Evolutionary conservation across 2,113 vertebrate species (phyloP).

Genomic region (Micronycteris hirsuta): DNA sequence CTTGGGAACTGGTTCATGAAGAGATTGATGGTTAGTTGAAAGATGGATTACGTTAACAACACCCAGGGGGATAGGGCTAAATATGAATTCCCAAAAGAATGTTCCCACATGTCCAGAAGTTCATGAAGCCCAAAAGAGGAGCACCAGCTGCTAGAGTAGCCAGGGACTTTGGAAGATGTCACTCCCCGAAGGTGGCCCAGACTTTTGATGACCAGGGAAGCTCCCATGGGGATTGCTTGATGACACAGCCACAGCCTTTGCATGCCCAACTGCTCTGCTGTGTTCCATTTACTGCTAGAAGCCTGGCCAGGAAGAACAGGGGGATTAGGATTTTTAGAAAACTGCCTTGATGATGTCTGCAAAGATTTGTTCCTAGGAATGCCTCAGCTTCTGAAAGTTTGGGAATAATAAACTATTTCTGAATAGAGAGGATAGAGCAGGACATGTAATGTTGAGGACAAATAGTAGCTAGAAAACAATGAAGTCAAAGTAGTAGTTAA

Average conservation of each 20-base stretch:
- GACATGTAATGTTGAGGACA: neutral
- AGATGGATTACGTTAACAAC: slow-evolving; percentile 17
- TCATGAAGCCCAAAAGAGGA: neutral
- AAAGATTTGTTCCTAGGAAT: neutral
- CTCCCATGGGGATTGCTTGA: neutral
- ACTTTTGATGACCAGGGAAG: neutral
- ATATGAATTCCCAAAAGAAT: neutral
- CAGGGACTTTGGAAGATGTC: neutral
- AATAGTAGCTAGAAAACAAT: slow-evolving; percentile 12
- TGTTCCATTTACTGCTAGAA: slow-evolving; percentile 3
- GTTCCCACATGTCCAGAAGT: neutral
- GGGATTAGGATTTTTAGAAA: slow-evolving; percentile 14
- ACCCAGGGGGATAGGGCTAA: slow-evolving; percentile 25
- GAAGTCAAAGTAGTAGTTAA: neutral
- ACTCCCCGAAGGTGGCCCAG: neutral
- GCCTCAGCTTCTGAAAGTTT: neutral
- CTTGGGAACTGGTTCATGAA: neutral
- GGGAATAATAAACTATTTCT: neutral
- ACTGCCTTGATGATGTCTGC: neutral
- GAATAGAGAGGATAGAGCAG: slow-evolving; percentile 26
- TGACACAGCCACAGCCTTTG: neutral
- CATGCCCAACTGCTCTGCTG: neutral
- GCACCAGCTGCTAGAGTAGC: neutral
- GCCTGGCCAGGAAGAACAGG: neutral
- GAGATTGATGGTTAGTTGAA: slow-evolving; percentile 28